phyloP scores from a whole-genome alignment of 2,797 vertebrate species.

The Sebastes jordani region DNA sequence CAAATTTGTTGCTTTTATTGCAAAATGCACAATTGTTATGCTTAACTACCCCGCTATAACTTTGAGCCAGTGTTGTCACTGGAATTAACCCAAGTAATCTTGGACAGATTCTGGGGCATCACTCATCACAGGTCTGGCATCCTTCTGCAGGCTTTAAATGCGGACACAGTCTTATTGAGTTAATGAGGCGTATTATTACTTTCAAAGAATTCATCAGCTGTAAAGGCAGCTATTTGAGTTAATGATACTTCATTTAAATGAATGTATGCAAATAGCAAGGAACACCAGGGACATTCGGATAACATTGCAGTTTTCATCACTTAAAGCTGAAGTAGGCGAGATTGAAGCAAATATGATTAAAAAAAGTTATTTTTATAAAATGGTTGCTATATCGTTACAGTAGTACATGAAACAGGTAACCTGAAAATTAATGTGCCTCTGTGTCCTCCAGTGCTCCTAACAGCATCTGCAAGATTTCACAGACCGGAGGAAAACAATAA shows the following conservation, averaged over 20 bases:
- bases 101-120: not conserved
- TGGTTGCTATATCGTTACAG: too few species aligned
- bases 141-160: constrained; percentile 16
- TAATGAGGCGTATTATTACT: constrained; percentile 43
- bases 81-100: not conserved
- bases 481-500: too few species aligned
- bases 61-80: not conserved
- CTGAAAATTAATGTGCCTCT: too few species aligned
- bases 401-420: too few species aligned
- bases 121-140: not conserved
- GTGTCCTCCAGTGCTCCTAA: too few species aligned
- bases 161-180: constrained; percentile 15
- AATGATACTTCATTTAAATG: constrained; percentile 30
- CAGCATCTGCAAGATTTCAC: too few species aligned
- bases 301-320: not conserved
- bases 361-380: too few species aligned
- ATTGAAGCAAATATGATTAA: too few species aligned
- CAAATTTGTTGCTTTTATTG: not conserved
- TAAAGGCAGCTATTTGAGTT: constrained; percentile 16
- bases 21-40: not conserved
- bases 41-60: not conserved
- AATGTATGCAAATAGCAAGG: not conserved
- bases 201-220: constrained; percentile 26
- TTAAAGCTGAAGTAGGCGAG: not conserved
- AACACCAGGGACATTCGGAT: not conserved